Conservation (phyloP, 2,113 vertebrate species). For the Apodemus sylvaticus region DNA sequence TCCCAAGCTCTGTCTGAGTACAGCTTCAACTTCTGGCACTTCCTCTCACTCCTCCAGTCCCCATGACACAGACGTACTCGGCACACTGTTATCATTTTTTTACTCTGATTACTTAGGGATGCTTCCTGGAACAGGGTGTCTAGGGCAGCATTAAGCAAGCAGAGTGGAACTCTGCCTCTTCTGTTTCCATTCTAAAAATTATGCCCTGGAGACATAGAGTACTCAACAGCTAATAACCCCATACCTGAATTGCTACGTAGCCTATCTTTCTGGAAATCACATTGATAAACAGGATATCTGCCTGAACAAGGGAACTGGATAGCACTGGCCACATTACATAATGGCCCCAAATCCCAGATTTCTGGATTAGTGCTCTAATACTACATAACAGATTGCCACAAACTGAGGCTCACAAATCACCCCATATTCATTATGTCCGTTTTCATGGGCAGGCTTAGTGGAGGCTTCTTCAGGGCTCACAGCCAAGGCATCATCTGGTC, state of each 20-base stretch:
- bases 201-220: not conserved
- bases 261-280: not conserved
- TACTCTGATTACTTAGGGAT: conserved; percentile 9
- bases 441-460: not conserved
- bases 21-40: not conserved
- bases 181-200: conserved; percentile 24
- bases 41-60: not conserved
- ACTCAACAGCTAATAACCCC: not conserved
- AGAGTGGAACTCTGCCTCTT: not conserved
- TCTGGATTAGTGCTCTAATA: not conserved
- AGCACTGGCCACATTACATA: not conserved
- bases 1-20: not conserved
- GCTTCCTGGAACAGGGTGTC: not conserved
- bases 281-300: not conserved
- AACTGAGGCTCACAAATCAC: not conserved
- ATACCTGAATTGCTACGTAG: not conserved
- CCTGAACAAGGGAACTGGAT: not conserved
- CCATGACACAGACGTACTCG: not conserved
- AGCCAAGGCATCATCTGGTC: not conserved
- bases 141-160: not conserved
- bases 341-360: conserved; percentile 27
- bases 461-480: not conserved
- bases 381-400: conserved; percentile 21
- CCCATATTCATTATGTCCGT: conserved; percentile 15
- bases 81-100: not conserved